phyloP scores from a whole-genome alignment of 1,140 invertebrate species.

The Lasioglossum albipes region DNA sequence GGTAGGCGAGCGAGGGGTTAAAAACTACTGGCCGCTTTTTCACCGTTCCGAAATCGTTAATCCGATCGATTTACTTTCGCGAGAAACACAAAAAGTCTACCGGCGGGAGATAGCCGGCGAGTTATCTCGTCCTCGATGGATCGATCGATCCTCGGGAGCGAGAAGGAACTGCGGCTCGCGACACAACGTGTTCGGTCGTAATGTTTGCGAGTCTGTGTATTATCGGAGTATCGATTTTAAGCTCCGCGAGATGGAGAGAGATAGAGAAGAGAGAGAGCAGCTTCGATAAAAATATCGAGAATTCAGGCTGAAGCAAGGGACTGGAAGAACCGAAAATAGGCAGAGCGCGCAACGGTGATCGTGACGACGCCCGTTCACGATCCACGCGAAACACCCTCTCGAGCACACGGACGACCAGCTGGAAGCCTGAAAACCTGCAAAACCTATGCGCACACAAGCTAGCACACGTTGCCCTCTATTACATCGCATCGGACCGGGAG shows the following conservation, averaged over 20 bases:
- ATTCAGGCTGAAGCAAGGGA: conserved; percentile 46
- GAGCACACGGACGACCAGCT: background rate
- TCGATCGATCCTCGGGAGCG: background rate
- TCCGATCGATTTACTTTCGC: too few species aligned
- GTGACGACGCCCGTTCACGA: conserved; percentile 34
- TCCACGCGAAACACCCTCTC: conserved; percentile 26
- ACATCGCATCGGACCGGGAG: too few species aligned
- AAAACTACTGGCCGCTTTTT: too few species aligned
- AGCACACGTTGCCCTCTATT: too few species aligned
- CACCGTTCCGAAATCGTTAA: too few species aligned
- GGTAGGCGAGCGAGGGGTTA: too few species aligned
- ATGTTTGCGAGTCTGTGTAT: conserved; percentile 34
- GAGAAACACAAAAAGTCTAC: too few species aligned
- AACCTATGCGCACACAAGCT: too few species aligned
- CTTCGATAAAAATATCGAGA: conserved; percentile 55
- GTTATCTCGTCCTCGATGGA: too few species aligned
- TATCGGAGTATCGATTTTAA: conserved; percentile 55
- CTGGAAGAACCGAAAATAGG: conserved; percentile 50
- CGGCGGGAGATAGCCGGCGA: too few species aligned
- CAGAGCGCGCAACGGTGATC: background rate
- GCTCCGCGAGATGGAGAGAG: conserved; percentile 26
- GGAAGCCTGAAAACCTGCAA: conserved; percentile 3
- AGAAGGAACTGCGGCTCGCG: background rate
- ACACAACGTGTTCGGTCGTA: conserved; percentile 9
- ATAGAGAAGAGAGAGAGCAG: background rate